These are phyloP conservation scores for Pyralis farinalis DNA, from an alignment of 2,888 invertebrate genomes.

Conservation along the genomic window DNA sequence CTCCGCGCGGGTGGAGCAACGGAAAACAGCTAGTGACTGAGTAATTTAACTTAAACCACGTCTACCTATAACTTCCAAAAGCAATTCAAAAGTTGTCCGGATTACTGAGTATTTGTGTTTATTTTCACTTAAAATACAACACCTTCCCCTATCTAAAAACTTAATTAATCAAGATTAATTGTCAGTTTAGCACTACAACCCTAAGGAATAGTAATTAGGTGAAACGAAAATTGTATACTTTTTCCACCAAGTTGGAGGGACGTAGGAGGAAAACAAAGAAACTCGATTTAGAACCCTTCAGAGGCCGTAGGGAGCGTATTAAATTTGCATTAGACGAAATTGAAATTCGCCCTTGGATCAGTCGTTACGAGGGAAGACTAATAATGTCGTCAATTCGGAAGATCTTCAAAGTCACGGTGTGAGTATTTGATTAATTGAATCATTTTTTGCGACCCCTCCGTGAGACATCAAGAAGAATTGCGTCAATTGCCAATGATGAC, in stretches of 20 bases:
- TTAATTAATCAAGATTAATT: conserved; percentile 71
- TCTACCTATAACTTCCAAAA: too few species aligned
- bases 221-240: conserved; percentile 17
- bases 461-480: conserved; percentile 30
- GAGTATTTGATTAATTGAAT: conserved; percentile 78
- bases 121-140: conserved; percentile 32
- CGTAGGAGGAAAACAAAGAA: conserved; percentile 65
- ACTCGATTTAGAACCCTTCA: conserved; percentile 64
- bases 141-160: conserved; percentile 33
- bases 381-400: conserved; percentile 72
- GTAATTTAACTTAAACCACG: too few species aligned
- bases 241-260: conserved; percentile 12
- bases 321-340: conserved; percentile 80
- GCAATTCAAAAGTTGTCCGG: too few species aligned
- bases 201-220: conserved; percentile 56
- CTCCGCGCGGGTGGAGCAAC: too few species aligned
- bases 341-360: conserved; percentile 77
- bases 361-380: conserved; percentile 69
- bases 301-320: conserved; percentile 66
- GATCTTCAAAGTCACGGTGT: conserved; percentile 68
- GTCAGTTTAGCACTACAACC: conserved; percentile 57
- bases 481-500: conserved; percentile 34
- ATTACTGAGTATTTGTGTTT: conserved; percentile 1
- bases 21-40: too few species aligned
- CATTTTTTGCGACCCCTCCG: conserved; percentile 56